These are phyloP conservation scores for Ceratina calcarata DNA, from an alignment of 1,140 invertebrate species.

Conservation along the genomic window DNA sequence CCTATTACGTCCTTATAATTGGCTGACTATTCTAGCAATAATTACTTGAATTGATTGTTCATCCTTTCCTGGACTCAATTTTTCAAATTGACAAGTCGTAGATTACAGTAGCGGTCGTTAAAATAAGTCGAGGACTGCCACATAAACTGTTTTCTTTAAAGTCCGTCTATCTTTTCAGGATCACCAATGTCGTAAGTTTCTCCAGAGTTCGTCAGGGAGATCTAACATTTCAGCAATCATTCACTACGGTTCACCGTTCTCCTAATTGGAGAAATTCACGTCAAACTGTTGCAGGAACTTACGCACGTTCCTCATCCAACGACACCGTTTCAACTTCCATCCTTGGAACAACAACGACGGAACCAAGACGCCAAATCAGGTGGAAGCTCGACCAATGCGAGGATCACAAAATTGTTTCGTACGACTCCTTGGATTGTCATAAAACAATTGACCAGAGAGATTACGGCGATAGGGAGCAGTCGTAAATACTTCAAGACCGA, in stretches of 20 bases:
- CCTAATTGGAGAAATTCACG: conserved; percentile 43
- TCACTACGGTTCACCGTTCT: not conserved
- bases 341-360: conserved; percentile 10
- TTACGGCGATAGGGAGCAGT: conserved; percentile 45
- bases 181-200: not conserved
- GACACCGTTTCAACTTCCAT: no score
- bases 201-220: not conserved
- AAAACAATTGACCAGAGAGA: conserved; percentile 40
- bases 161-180: not conserved
- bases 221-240: not conserved
- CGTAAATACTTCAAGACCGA: conserved; percentile 66
- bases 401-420: not conserved
- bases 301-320: not conserved
- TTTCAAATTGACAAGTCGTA: not conserved
- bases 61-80: not conserved
- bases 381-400: not conserved
- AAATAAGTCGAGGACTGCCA: not conserved
- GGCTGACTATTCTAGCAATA: no score
- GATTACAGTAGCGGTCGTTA: not conserved
- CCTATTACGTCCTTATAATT: no score
- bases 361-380: not conserved
- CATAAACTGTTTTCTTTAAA: conserved; percentile 1
- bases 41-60: no score
- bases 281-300: not conserved
- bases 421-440: conserved; percentile 33